Evolutionary conservation across 2,113 vertebrate genomes (phyloP).

Genomic region (Mustela nigripes): DNA sequence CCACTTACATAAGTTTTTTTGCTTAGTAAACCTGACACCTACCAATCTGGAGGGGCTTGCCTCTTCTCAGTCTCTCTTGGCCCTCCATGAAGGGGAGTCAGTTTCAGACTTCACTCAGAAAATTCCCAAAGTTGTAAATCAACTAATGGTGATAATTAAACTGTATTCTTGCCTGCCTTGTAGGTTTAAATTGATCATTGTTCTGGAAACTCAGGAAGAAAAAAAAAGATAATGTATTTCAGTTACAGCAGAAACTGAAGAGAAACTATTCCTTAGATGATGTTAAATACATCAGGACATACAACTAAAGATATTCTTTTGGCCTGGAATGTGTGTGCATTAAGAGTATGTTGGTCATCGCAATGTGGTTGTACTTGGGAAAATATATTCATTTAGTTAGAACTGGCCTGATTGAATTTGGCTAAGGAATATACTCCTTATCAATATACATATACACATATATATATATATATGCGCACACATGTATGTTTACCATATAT

Average conservation of each 20-base stretch:
- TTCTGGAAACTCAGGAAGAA: not conserved
- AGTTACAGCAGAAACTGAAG: conserved; percentile 13
- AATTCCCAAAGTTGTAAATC: not conserved
- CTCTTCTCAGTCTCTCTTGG: not conserved
- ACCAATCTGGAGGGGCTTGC: not conserved
- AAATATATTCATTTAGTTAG: not conserved
- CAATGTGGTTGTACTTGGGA: not conserved
- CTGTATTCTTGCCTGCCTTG: conserved; percentile 12
- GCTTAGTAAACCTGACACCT: not conserved
- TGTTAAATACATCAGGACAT: not conserved
- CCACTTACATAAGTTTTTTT: not conserved
- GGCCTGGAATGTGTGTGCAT: not conserved
- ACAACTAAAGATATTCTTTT: conserved; percentile 7
- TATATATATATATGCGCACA: not conserved
- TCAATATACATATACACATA: not conserved
- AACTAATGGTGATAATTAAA: conserved; percentile 55
- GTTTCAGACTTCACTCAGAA: not conserved
- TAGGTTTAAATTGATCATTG: conserved; percentile 53
- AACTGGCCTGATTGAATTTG: not conserved
- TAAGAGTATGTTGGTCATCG: not conserved
- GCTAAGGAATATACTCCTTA: not conserved
- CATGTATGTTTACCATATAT: no score
- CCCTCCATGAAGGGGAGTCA: not conserved
- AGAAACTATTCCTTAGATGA: not conserved
- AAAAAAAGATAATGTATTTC: conserved; percentile 43